phyloP scores from a whole-genome alignment of 2,888 invertebrate genomes.

The Tipula lateralis region DNA sequence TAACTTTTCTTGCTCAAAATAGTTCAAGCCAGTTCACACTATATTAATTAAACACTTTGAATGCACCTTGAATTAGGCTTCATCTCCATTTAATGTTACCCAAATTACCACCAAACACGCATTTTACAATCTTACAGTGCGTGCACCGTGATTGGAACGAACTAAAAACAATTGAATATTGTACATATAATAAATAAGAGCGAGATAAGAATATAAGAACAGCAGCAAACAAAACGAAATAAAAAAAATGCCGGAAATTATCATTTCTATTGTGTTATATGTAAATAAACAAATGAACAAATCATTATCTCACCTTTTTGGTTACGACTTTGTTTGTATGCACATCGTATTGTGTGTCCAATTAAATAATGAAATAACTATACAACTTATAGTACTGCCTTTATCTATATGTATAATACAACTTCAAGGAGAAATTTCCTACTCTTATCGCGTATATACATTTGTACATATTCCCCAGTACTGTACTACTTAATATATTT shows the following conservation, averaged over 20 bases:
- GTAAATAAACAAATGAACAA: background rate
- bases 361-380: background rate
- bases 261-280: background rate
- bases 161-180: background rate
- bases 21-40: too few relatives aligned
- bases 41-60: too few relatives aligned
- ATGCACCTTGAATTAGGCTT: too few relatives aligned
- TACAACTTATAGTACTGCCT: background rate
- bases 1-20: too few relatives aligned
- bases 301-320: slow-evolving; percentile 19
- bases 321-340: background rate
- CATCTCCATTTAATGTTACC: background rate
- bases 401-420: background rate
- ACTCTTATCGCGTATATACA: background rate
- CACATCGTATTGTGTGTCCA: background rate
- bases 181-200: background rate
- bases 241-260: background rate
- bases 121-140: background rate
- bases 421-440: background rate
- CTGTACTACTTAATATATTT: too few relatives aligned
- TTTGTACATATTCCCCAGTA: background rate
- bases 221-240: background rate
- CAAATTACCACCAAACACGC: background rate
- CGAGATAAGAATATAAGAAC: background rate
- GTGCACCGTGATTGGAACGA: background rate